Percentiles rank a stretch among this genome's conserved stretches.
These are phyloP conservation scores for Chaenogobius annularis DNA, from an alignment of 2,113 vertebrate species.

Conservation along the genomic window DNA sequence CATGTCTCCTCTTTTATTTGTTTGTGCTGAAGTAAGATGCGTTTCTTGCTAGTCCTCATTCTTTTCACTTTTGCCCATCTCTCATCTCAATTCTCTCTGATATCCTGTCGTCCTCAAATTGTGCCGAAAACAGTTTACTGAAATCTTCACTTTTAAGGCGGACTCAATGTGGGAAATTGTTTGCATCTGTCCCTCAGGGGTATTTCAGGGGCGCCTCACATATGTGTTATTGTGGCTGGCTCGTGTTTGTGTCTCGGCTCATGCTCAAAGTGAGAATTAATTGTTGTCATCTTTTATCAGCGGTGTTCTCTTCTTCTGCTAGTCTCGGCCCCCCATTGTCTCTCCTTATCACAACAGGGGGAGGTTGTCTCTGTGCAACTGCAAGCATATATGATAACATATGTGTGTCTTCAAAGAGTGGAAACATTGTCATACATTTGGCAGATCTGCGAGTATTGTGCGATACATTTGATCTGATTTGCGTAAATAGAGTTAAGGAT, in stretches of 20 bases:
- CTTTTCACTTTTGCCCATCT: background rate
- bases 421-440: conserved; percentile 17
- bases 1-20: conserved; percentile 43
- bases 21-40: conserved; percentile 35
- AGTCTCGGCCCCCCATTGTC: conserved; percentile 29
- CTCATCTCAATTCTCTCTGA: conserved; percentile 16
- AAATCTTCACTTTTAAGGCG: conserved; percentile 21
- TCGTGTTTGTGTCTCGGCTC: conserved; percentile 29
- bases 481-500: conserved; percentile 29
- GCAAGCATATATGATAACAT: conserved; percentile 3
- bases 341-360: conserved; percentile 25
- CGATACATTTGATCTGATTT: conserved; percentile 20
- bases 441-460: conserved; percentile 9
- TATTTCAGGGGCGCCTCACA: conserved; percentile 22
- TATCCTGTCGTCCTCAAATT: conserved; percentile 26
- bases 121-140: background rate
- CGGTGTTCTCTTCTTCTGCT: conserved; percentile 40
- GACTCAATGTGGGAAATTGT: conserved; percentile 2
- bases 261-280: conserved; percentile 46
- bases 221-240: conserved; percentile 8
- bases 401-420: conserved; percentile 5
- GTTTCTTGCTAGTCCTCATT: conserved; percentile 25
- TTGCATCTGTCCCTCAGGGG: background rate
- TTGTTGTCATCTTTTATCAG: conserved; percentile 53
- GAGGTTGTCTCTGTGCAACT: background rate